Conservation (phyloP, 1,140 invertebrate species). For the Sycobia sp. region DNA sequence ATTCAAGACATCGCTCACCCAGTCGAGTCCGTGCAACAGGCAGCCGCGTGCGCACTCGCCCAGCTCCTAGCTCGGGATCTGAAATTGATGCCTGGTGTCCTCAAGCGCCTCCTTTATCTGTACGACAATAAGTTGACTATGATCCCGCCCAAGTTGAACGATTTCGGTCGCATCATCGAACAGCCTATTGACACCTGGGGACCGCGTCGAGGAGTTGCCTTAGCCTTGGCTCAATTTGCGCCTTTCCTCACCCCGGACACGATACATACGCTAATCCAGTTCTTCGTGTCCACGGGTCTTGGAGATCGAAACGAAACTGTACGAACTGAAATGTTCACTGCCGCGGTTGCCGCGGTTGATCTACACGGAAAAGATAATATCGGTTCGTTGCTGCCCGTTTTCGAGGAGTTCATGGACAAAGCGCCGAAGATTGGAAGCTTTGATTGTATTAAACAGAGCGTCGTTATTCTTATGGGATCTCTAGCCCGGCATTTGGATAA, state of each 20-base stretch:
- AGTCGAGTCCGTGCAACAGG: slow-evolving; percentile 77
- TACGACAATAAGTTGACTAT: slow-evolving; percentile 81
- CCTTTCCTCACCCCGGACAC: slow-evolving; percentile 71
- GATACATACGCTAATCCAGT: slow-evolving; percentile 75
- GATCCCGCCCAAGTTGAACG: slow-evolving; percentile 85
- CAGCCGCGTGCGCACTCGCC: slow-evolving; percentile 78
- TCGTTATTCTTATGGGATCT: slow-evolving; percentile 96
- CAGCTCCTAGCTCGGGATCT: slow-evolving; percentile 67
- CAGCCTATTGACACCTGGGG: slow-evolving; percentile 88
- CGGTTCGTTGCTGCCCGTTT: slow-evolving; percentile 77
- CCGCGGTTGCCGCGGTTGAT: slow-evolving; percentile 89
- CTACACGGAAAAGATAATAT: slow-evolving; percentile 83
- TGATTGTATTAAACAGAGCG: slow-evolving; percentile 92
- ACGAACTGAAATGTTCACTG: slow-evolving; percentile 87
- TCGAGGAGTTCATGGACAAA: slow-evolving; percentile 89
- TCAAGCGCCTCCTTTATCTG: slow-evolving; percentile 72
- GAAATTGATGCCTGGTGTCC: slow-evolving; percentile 63
- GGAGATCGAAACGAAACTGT: slow-evolving; percentile 85
- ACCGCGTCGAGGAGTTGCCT: slow-evolving; percentile 83
- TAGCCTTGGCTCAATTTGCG: slow-evolving; percentile 78
- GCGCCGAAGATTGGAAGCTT: slow-evolving; percentile 88
- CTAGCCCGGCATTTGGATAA: slow-evolving; percentile 93
- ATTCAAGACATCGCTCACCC: slow-evolving; percentile 80
- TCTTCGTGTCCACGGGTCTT: slow-evolving; percentile 86
- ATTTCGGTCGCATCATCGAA: slow-evolving; percentile 87